Conservation (phyloP, 2,797 vertebrate species). For the Manis crassicaudata region DNA sequence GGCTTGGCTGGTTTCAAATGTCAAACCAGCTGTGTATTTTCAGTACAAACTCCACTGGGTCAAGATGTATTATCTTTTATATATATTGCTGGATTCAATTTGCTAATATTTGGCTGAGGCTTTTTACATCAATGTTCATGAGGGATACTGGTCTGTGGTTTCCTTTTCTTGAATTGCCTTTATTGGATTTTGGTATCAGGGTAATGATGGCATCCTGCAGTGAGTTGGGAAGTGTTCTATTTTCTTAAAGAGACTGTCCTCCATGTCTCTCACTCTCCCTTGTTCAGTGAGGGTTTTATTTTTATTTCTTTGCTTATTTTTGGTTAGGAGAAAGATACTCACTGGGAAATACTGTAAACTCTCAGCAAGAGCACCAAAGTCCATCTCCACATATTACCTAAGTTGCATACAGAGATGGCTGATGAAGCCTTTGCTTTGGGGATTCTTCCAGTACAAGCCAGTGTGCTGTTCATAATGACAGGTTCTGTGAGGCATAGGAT, state of each 20-base stretch:
- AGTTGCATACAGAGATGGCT: background rate
- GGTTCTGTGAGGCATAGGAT: background rate
- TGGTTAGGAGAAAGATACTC: background rate
- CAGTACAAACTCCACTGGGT: conserved; percentile 8
- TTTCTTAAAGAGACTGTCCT: background rate
- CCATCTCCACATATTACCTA: background rate
- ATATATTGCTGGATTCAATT: conserved; percentile 8
- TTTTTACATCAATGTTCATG: background rate
- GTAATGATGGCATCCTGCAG: background rate
- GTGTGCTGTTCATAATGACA: background rate
- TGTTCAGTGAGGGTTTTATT: background rate
- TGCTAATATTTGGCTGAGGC: conserved; percentile 32
- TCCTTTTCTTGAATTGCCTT: background rate
- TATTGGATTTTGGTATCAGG: conserved; percentile 8
- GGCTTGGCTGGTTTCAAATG: background rate
- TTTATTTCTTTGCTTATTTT: conserved; percentile 27
- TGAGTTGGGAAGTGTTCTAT: background rate
- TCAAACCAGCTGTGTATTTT: background rate
- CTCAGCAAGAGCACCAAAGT: background rate
- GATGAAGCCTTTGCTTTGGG: background rate
- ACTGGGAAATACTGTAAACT: conserved; percentile 18
- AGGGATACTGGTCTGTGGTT: background rate
- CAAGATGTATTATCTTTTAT: background rate
- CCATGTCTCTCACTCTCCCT: background rate
- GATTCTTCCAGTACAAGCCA: background rate